Evolutionary conservation across 2,888 invertebrate species (phyloP), one percentile per base, ranked within the genome.

Genomic region (Cerastis rubricosa): DNA sequence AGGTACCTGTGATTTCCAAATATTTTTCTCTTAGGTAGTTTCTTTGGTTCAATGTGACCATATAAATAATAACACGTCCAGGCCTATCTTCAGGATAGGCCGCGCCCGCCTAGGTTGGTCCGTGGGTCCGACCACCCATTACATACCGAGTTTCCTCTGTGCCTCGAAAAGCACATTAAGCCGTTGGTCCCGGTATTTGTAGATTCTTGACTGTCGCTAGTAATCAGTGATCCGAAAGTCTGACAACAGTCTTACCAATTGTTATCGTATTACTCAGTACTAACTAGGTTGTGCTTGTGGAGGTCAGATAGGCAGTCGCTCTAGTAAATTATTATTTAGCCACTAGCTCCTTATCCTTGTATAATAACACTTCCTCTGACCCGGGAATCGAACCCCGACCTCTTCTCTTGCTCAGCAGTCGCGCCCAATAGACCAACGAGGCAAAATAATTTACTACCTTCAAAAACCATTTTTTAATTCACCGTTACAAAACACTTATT

Each of bases 41-140:
- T 35, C 35, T 35, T 35, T 35, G 35, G 35, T 35, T 57, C 74
- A 83, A 76, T 69, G 81, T 81, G 76, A 78, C 76, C 73, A 19
- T 5, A 35, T 1, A 35, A 35, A 35, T 35, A 35, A 35, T 35
- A 35, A 35, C 19, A 49, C 22, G 22, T 19, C 19, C 19, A 2
- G 19, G 19, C 11, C 22, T 51, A 3, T 22, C 22, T 51, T 22
- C 22, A 51, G 51, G 51, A 22, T 2, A 51, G 8, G 9, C 9
- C 2, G 12, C 54, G 54, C 11, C n/a, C n/a, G 54, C 54, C n/a
- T 5, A n/a, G n/a, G 54, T 51, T 51, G 9, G 9, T n/a, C 11
- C 12, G 54, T 54, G n/a, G n/a, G n/a, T 54, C 4, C 11, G 51
- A 51, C 51, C n/a, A 51, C 51, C n/a, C n/a, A 51, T 51, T 11